Percentiles rank a stretch among this genome's conserved stretches.
Evolutionary conservation across 1,140 invertebrate genomes (phyloP).

Genomic region (Conus ventricosus): DNA sequence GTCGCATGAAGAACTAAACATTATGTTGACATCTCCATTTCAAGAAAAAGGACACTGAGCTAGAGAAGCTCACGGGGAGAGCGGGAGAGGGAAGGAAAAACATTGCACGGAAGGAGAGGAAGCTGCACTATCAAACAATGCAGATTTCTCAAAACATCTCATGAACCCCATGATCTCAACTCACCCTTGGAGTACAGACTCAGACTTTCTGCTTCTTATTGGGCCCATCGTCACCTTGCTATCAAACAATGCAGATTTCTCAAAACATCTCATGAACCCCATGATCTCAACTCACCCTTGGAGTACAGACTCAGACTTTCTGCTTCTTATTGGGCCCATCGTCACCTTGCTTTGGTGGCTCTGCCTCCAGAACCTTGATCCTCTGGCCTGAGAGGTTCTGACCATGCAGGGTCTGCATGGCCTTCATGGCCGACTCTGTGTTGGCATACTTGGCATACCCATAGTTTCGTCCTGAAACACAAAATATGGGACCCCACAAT

Average conservation of each 20-base stretch:
- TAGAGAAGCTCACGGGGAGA: no score
- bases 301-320: not conserved
- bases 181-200: not conserved
- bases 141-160: no score
- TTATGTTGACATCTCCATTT: no score
- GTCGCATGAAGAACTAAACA: no score
- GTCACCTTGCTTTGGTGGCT: conserved; percentile 79
- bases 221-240: conserved; percentile 46
- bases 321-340: conserved; percentile 51
- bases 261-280: no score
- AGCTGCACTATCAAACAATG: no score
- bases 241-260: no score
- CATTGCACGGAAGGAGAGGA: no score
- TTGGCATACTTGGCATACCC: conserved; percentile 93
- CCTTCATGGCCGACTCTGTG: conserved; percentile 85
- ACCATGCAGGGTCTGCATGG: conserved; percentile 87
- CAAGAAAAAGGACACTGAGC: no score
- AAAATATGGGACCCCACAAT: not conserved
- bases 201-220: conserved; percentile 44
- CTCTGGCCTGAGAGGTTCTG: conserved; percentile 82
- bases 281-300: not conserved
- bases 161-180: not conserved
- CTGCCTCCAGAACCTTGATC: conserved; percentile 91
- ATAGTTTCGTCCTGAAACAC: conserved; percentile 77
- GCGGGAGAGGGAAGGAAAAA: no score